These are phyloP conservation scores for Labeo calbasu DNA, from an alignment of 2,797 vertebrate species.

Conservation along the genomic window DNA sequence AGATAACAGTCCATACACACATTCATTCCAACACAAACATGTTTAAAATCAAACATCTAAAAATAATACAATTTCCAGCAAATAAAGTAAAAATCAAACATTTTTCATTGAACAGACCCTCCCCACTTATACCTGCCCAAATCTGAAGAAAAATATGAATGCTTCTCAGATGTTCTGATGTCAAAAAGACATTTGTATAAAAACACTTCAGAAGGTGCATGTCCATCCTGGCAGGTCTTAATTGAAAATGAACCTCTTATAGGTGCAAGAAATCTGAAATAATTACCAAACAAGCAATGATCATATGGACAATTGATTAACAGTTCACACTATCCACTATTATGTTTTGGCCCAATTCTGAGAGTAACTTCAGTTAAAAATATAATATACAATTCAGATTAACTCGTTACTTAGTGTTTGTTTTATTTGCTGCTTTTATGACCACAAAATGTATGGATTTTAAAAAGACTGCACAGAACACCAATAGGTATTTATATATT, in stretches of 20 bases:
- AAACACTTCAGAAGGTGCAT: background rate
- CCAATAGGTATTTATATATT: background rate
- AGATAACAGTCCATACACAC: constrained; percentile 58
- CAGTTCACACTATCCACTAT: background rate
- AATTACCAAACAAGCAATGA: constrained; percentile 6
- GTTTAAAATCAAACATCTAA: constrained; percentile 68
- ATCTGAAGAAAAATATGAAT: constrained; percentile 74
- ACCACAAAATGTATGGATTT: background rate
- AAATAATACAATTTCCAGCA: constrained; percentile 61
- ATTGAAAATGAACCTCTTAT: constrained; percentile 17
- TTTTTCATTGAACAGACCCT: constrained; percentile 74
- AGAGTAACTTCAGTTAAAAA: background rate
- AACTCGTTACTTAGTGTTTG: background rate
- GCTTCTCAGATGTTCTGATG: constrained; percentile 70
- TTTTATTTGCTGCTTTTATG: background rate
- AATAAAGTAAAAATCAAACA: constrained; percentile 76
- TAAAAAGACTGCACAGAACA: background rate
- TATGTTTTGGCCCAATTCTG: background rate
- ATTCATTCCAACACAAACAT: constrained; percentile 62
- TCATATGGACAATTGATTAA: background rate
- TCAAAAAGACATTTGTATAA: constrained; percentile 22
- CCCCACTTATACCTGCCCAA: constrained; percentile 57
- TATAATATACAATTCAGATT: background rate
- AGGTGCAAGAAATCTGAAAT: constrained; percentile 46
- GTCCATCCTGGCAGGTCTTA: constrained; percentile 53